Percentiles rank a stretch among this genome's conserved stretches.
Conservation (phyloP, 2,888 invertebrate genomes). For the Parnassius glacialis region DNA sequence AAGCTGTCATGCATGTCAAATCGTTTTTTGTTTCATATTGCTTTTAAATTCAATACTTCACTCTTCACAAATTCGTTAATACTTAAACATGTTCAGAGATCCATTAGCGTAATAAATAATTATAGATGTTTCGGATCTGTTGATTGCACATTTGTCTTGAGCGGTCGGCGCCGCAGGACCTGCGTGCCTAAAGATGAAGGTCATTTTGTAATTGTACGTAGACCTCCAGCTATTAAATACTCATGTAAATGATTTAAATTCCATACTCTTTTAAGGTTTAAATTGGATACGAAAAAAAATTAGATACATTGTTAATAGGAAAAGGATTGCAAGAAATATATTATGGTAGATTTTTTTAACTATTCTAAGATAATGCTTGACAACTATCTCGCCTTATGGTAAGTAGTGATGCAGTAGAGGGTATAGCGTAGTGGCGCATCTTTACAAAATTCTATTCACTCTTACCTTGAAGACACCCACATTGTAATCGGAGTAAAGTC, state of each 20-base stretch:
- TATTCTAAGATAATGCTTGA: too few relatives aligned
- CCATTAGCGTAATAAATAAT: slow-evolving; percentile 72
- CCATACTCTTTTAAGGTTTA: slow-evolving; percentile 10
- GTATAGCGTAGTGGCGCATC: too few relatives aligned
- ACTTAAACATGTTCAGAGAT: slow-evolving; percentile 45
- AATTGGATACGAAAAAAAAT: slow-evolving; percentile 5
- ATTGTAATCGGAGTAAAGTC: too few relatives aligned
- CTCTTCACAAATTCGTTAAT: slow-evolving; percentile 63
- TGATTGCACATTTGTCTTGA: slow-evolving; percentile 42
- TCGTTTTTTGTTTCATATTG: too few relatives aligned
- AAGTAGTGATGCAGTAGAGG: too few relatives aligned
- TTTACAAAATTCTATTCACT: too few relatives aligned
- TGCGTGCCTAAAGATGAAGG: slow-evolving; percentile 53
- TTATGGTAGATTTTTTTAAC: too few relatives aligned
- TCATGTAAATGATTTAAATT: slow-evolving; percentile 23
- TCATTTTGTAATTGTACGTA: slow-evolving; percentile 53
- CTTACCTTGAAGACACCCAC: too few relatives aligned
- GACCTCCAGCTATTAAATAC: slow-evolving; percentile 31
- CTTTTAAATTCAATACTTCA: neutral
- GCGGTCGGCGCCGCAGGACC: slow-evolving; percentile 44
- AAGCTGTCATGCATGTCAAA: too few relatives aligned
- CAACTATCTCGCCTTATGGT: too few relatives aligned
- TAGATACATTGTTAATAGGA: too few relatives aligned
- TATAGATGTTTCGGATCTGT: slow-evolving; percentile 52
- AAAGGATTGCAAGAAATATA: too few relatives aligned